Base-by-base conservation (phyloP, 2,113 vertebrate genomes). In the Anas platyrhynchos region DNA sequence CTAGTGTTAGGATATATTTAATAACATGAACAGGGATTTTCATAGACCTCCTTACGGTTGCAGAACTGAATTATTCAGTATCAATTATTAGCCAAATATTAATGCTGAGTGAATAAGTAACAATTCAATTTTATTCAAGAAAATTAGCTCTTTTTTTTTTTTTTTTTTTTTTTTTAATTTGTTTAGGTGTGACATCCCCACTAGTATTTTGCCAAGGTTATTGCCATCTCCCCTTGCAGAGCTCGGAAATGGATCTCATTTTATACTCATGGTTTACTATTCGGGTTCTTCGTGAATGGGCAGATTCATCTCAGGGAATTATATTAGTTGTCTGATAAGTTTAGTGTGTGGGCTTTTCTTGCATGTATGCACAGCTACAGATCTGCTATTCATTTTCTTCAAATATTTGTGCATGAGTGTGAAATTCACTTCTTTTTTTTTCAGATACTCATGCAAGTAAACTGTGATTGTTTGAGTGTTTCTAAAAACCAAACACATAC, bases 61-160 rank as follows among this genome's bases (percentile, higher is more conserved):
- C 55, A 88, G 56, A 43, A 76, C 18, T 89, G 17, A 91, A 93
- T 96, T 73, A 89, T 91, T 95, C 34, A 61, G n/a, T 62, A 76
- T 82, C 32, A 85, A 56, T 88, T 96, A 89, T 69, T 72, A 95
- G 46, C 56, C 7, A 75, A 86, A 75, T 68, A 63, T 59, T 80
- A 94, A 86, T 34, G 22, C 29, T 54, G 56, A 83, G 27, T 83
- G 31, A 91, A 80, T 89, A 68, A 91, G 68, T 91, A 31, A 65
- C 54, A 77, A 72, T 67, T 71, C 86, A 69, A 93, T 65, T 84
- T 87, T 50, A 77, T 89, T 83, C 9, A 46, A 61, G 41, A 3
- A 77, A 69, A 91, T 48, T 61, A 55, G 4, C 38, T 9, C 22
- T 48, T 54, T 18, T 62, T 71, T 6, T 72, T 3, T 76, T 0